Evolutionary conservation across 2,888 invertebrate species (phyloP), one percentile per base, ranked within the genome.

Genomic region (Deilephila elpenor): DNA sequence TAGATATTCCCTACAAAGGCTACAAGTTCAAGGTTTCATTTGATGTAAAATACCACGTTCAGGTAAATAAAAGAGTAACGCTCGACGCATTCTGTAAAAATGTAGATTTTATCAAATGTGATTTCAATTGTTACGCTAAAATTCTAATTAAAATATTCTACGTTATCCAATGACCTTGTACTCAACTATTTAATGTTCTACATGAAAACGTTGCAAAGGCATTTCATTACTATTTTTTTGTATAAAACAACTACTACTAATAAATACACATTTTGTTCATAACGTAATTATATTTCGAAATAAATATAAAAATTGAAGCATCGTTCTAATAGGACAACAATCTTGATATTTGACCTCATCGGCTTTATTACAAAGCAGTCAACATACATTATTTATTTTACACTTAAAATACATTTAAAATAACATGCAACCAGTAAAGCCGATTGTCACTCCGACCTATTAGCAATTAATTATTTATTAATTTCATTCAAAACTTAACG

Each of bases 61-160:
- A 14, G 44, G 44, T 14, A 11, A 44, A 44, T 44, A 44, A 44
- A 44, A 44, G 0, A 3, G 14, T 44, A 44, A 44, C 44, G 44
- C 44, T 44, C 44, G 44, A 44, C 14, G 44, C 44, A 44, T 14
- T 14, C 11, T 44, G 44, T 44, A 44, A 44, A 44, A 44, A 44
- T 44, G 44, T 44, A 44, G 14, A 44, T 44, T 44, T 37, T 44
- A 44, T 11, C 44, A 44, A 25, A 25, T 25, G 25, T 56, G n/a
- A n/a, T 56, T 56, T n/a, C 56, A 19, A 44, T 44, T 44, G 44
- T 56, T 56, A n/a, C n/a, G 7, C 5, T 56, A 6, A n/a, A 17
- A 56, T 56, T n/a, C 19, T 56, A 56, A 56, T 56, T 56, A 56
- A 56, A 56, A 56, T 56, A 56, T 56, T n/a, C 19, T 56, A 56